Evolutionary conservation across 2,113 vertebrate species (phyloP).

Genomic region (Scomber colias): DNA sequence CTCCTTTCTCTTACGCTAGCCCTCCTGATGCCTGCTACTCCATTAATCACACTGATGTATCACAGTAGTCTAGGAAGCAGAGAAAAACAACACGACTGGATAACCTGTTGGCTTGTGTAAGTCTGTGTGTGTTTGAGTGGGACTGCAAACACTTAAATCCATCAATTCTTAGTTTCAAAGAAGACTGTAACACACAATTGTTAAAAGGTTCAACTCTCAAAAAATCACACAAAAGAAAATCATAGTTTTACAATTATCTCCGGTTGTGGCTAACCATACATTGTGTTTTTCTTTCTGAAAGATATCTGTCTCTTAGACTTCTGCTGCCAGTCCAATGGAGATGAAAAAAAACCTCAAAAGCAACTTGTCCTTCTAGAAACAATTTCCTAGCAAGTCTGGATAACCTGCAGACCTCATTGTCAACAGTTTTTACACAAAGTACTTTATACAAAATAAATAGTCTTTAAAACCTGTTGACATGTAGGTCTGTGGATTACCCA

Average conservation of each 20-base stretch:
- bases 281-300: not conserved
- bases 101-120: constrained; percentile 55
- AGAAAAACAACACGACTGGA: constrained; percentile 69
- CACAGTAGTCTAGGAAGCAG: constrained; percentile 48
- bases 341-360: too few relatives aligned
- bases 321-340: too few relatives aligned
- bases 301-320: too few relatives aligned
- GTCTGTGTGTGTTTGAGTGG: not conserved
- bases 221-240: too few relatives aligned
- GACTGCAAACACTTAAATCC: constrained; percentile 67
- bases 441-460: too few relatives aligned
- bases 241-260: not conserved
- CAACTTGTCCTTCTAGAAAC: too few relatives aligned
- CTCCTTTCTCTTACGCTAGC: constrained; percentile 46
- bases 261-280: not conserved
- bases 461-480: too few relatives aligned
- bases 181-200: not conserved
- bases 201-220: constrained; percentile 10
- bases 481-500: too few relatives aligned
- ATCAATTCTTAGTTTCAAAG: not conserved
- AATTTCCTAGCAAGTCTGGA: too few relatives aligned
- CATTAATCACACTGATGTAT: constrained; percentile 83
- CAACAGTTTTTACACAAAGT: too few relatives aligned
- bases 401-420: too few relatives aligned
- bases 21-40: constrained; percentile 60